Evolutionary conservation across 2,113 vertebrate genomes (phyloP), one percentile per base, ranked within the genome.

Genomic region (Mohoua ochrocephala): DNA sequence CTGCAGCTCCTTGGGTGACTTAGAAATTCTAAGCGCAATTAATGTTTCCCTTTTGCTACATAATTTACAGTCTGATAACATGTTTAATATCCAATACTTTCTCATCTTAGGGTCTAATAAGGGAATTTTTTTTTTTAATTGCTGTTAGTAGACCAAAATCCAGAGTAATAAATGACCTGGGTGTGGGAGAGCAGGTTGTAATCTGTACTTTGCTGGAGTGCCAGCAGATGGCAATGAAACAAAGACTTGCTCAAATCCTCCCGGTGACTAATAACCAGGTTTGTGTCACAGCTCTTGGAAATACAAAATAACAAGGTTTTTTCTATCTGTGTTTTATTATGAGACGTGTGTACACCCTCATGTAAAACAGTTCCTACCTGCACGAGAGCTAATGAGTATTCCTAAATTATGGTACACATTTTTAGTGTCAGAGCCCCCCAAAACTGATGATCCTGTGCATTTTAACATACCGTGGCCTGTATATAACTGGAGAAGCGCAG

Each of bases 161-260:
- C 20, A 24, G 22, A 74, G 33, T 60, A 41, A 33, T 64, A 24
- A 67, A 50, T 47, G 16, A 41, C 9, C 33, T 21, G 14, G 8
- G 4, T 59, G 6, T 16, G 24, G 50, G 21, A 80, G 13, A 85
- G 31, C 22, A n/a, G 42, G 22, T 68, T 91, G 68, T 84, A 73
- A 27, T 75, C 37, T 90, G 81, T 93, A 74, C 35, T 94, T 91
- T 85, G 61, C 82, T 82, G n/a, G 26, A 64, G 16, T 71, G 82
- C 93, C 95, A 92, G 96, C 68, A 97, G 96, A 87, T 95, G 95
- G 97, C 97, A 96, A 73, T 96, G 83, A 91, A 96, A 88, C 70
- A 91, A 94, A 93, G 77, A 91, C 35, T 90, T 94, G 37, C 11
- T 87, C 10, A 41, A 20, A 41, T 87, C 28, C 13, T 79, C 33